Conservation (phyloP, 2,888 invertebrate species). For the Melanophora roralis region DNA sequence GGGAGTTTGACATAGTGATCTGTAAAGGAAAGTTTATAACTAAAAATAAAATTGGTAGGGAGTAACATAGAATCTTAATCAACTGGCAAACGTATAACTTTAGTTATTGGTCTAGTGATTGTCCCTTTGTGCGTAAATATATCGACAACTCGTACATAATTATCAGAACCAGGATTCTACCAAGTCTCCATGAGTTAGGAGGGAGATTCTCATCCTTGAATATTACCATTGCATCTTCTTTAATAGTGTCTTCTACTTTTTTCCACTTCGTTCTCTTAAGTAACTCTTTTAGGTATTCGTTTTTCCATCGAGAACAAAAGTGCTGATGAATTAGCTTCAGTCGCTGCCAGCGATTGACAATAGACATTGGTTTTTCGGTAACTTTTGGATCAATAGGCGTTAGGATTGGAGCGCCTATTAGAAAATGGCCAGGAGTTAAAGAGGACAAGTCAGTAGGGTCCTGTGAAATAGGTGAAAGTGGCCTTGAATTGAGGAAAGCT, state of each 20-base stretch:
- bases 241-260: neutral
- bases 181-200: neutral
- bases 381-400: neutral
- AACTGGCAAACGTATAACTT: neutral
- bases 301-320: neutral
- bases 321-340: no score
- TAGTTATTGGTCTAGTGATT: neutral
- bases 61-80: neutral
- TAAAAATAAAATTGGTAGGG: neutral
- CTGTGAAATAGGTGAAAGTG: neutral
- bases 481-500: constrained; percentile 15
- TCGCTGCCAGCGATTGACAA: constrained; percentile 5
- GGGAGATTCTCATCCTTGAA: neutral
- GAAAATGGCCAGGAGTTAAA: neutral
- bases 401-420: neutral
- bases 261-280: neutral
- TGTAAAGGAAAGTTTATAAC: neutral
- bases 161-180: neutral
- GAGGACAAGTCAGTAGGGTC: neutral
- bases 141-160: neutral
- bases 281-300: neutral
- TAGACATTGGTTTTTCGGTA: neutral
- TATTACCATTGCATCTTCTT: neutral
- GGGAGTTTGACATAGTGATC: neutral
- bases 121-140: neutral